Evolutionary conservation across 2,888 invertebrate species (phyloP), one percentile per base, ranked within the genome.

Genomic region (Thysanoteuthis rhombus): DNA sequence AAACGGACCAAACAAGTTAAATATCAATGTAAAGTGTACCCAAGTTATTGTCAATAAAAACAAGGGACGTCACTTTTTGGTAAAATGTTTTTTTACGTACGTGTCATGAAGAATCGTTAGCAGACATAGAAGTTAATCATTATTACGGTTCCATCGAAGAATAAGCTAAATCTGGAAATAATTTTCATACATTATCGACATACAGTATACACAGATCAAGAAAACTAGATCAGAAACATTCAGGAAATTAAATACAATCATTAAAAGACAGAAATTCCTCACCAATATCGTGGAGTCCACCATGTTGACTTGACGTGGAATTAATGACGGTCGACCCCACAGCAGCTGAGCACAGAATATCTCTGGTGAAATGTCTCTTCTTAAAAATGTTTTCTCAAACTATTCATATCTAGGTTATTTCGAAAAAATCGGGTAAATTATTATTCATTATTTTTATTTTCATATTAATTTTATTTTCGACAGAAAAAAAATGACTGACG

Each of bases 221-320:
- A 75, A 75, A 75, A n/a, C 19, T 12, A 75, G 36, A 75, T 36
- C n/a, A 75, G 16, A 75, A 6, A n/a, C 19, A 36, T n/a, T 75
- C n/a, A 75, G 16, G 16, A 52, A 0, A 12, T 42, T 42, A 58
- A 58, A 58, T 6, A 8, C 58, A 22, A 58, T n/a, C 6, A 52
- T 52, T 25, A 16, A 75, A 75, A 75, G 75, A 75, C 36, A n/a
- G 2, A 36, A 75, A 75, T 16, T 16, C n/a, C 75, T n/a, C 25
- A 75, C 75, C n/a, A 75, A 36, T 75, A 75, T 75, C n/a, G 75
- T 16, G 2, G 75, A 75, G 75, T 75, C 75, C 75, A 75, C 75
- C 75, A 75, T 75, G 75, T 75, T 75, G 75, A 75, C 75, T n/a
- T 75, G 75, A 75, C 75, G 75, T 75, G 75, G 75, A 75, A 75